A percentile compares a stretch with the other conserved stretches of the same genome.
Evolutionary conservation across 1,140 invertebrate genomes (phyloP).

Genomic region (Drepana arcuata): DNA sequence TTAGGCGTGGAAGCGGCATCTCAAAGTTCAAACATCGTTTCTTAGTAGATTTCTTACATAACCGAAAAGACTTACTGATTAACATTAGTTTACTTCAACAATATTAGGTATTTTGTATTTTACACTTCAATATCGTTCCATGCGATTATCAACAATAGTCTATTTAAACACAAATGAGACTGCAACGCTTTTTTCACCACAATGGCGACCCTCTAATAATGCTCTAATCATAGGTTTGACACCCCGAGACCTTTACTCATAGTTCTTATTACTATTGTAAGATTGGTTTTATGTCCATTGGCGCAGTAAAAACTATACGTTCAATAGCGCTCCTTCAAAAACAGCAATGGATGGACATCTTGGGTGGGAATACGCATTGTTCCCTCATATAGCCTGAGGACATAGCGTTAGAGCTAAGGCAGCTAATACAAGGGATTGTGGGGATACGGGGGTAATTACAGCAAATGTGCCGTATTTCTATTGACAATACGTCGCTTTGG

Average conservation of each 20-base stretch:
- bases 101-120: too few relatives aligned
- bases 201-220: constrained; percentile 50
- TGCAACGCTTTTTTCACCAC: constrained; percentile 45
- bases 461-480: constrained; percentile 56
- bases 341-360: constrained; percentile 20
- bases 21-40: too few relatives aligned
- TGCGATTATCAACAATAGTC: constrained; percentile 15
- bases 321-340: neutral
- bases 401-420: constrained; percentile 28
- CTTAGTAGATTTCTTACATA: too few relatives aligned
- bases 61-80: too few relatives aligned
- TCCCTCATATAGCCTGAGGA: constrained; percentile 10
- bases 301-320: too few relatives aligned
- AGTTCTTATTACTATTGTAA: too few relatives aligned
- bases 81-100: too few relatives aligned
- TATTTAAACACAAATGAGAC: constrained; percentile 19
- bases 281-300: too few relatives aligned
- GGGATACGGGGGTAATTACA: constrained; percentile 52
- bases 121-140: too few relatives aligned
- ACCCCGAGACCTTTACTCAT: constrained; percentile 25
- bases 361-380: constrained; percentile 3
- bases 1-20: too few relatives aligned
- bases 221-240: constrained; percentile 63
- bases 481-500: too few relatives aligned
- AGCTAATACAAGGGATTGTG: constrained; percentile 54